A percentile compares a stretch with the other conserved stretches of the same genome.
Evolutionary conservation across 2,797 vertebrate genomes (phyloP).

Genomic region (Cossypha niveicapilla): DNA sequence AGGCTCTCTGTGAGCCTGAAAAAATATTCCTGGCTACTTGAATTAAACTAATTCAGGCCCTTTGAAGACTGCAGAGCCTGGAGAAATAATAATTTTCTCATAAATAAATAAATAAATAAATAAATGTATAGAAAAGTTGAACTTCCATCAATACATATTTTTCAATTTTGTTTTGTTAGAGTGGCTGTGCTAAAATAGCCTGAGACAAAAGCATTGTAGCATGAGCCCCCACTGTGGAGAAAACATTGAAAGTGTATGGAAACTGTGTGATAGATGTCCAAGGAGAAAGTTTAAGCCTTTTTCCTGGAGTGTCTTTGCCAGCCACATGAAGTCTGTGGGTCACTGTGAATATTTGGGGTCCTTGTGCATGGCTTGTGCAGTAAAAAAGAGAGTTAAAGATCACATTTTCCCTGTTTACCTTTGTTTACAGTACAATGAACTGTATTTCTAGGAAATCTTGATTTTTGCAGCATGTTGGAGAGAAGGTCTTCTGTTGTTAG

Average conservation of each 20-base stretch:
- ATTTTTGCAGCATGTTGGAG: not conserved
- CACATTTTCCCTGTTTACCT: not conserved
- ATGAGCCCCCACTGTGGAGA: not conserved
- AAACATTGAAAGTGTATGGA: not conserved
- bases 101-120: too few relatives aligned
- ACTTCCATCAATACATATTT: fast-evolving
- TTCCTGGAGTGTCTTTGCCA: not conserved
- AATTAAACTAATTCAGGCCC: not conserved
- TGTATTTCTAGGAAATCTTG: not conserved
- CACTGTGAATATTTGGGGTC: not conserved
- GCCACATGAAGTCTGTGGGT: not conserved
- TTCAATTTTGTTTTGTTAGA: not conserved
- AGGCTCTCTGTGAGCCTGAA: not conserved
- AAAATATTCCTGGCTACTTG: not conserved
- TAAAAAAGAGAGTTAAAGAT: not conserved
- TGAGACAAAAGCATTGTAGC: fast-evolving
- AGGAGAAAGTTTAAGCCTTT: not conserved
- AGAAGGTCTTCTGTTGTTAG: not conserved
- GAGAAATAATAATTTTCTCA: not conserved
- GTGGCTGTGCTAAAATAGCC: not conserved
- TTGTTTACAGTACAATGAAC: not conserved
- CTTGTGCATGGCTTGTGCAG: not conserved
- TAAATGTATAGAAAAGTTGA: not conserved
- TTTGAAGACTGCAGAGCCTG: not conserved
- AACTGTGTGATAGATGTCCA: not conserved